Conservation (phyloP, 2,888 invertebrate species). For the Thalpophila matura region DNA sequence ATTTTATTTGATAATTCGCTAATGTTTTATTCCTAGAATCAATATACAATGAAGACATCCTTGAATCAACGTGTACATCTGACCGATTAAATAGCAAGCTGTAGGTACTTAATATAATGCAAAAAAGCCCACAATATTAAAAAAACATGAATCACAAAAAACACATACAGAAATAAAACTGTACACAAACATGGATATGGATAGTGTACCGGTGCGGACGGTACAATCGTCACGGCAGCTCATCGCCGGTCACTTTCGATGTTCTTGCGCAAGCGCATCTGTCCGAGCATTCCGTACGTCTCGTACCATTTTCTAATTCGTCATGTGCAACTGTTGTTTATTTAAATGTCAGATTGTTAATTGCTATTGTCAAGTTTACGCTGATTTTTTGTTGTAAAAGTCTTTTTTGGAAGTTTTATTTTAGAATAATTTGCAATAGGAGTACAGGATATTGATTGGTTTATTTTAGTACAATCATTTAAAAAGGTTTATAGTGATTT, state of each 20-base stretch:
- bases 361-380: constrained; percentile 48
- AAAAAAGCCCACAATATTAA: constrained; percentile 16
- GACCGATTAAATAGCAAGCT: neutral
- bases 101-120: no score
- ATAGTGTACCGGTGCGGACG: constrained; percentile 65
- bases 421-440: neutral
- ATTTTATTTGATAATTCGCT: no score
- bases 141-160: constrained; percentile 23
- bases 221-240: constrained; percentile 67
- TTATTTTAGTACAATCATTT: no score
- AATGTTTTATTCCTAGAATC: constrained; percentile 16
- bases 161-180: constrained; percentile 1
- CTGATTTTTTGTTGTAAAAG: constrained; percentile 12
- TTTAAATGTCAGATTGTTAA: constrained; percentile 48
- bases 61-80: constrained; percentile 7
- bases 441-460: neutral
- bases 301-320: constrained; percentile 64
- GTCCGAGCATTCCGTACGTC: constrained; percentile 68
- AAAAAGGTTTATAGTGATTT: no score
- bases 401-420: neutral
- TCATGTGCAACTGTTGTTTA: constrained; percentile 61
- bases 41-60: neutral
- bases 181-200: constrained; percentile 15
- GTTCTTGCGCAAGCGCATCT: constrained; percentile 74
- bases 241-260: constrained; percentile 82